Base-by-base conservation (phyloP, 2,888 invertebrate species). In the Standfussiana lucernea region DNA sequence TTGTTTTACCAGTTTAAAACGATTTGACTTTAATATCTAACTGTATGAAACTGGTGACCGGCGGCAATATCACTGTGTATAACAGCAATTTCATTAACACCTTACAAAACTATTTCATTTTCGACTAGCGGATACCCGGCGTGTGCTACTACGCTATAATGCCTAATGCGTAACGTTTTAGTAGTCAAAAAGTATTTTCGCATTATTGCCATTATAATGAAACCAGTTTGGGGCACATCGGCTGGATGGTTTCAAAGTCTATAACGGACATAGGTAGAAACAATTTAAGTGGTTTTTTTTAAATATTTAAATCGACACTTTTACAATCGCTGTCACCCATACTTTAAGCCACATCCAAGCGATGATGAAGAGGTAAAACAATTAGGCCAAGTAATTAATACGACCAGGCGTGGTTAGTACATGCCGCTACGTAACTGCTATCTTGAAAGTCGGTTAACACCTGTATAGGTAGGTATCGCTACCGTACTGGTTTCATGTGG, bases 321-420 rank as follows among this genome's bases (percentile, higher is more conserved):
- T 10, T 37, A 6, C 7, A 80, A 75, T 72, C 82, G 82, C 84
- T 77, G 0, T 13, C 72, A 47, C 77, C 8, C 61, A 61, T 78
- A 18, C 0, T 28, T 79, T 73, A 32, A 7, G 0, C 53, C 32
- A 0, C 2, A 53, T 11, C 10, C 15, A 32, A 42, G 24, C 32
- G 59, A 75, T 79, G 87, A 89, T 85, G 89, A 86, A 89, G 89
- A 84, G 80, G 76, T 91, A 90, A 90, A 90, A 86, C 86, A 89
- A 90, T 91, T 90, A 90, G 85, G 77, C 50, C 74, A 83, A 80
- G 86, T 86, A 87, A 90, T 89, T 88, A 89, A 87, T 88, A 86
- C 77, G 79, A 77, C 77, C 84, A 50, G 72, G 78, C 70, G 72
- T 28, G 73, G 85, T 84, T 84, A 77, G 56, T 69, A 56, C 67